A percentile compares a stretch with the other conserved stretches of the same genome.
phyloP scores from a whole-genome alignment of 1,140 invertebrate species.

The Gonioctena quinquepunctata region DNA sequence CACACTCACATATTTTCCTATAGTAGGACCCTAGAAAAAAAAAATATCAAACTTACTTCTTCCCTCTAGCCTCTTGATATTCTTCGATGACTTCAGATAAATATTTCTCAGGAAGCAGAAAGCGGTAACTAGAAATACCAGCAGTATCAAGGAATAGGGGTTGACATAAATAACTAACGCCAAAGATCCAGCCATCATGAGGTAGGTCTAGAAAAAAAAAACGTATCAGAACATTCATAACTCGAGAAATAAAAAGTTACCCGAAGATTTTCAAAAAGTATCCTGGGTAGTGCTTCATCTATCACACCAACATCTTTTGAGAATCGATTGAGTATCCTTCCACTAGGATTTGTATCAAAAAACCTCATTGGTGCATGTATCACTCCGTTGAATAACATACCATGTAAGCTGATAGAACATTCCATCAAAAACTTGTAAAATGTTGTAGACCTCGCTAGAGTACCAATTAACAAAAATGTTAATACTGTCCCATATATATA shows the following conservation, averaged over 20 bases:
- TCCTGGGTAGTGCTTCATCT: slow-evolving; percentile 67
- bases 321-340: slow-evolving; percentile 48
- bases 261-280: slow-evolving; percentile 67
- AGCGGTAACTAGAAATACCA: slow-evolving; percentile 60
- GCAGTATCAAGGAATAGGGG: slow-evolving; percentile 64
- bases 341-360: slow-evolving; percentile 82
- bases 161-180: slow-evolving; percentile 66
- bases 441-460: slow-evolving; percentile 56
- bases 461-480: slow-evolving; percentile 54
- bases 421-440: slow-evolving; percentile 70
- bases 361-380: slow-evolving; percentile 72
- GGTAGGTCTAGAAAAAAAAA: slow-evolving; percentile 58
- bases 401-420: slow-evolving; percentile 68
- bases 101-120: slow-evolving; percentile 63
- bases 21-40: too few species aligned
- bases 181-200: slow-evolving; percentile 56
- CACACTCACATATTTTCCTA: too few species aligned
- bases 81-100: slow-evolving; percentile 66
- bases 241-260: slow-evolving; percentile 39
- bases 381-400: slow-evolving; percentile 67
- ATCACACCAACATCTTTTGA: slow-evolving; percentile 61
- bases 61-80: slow-evolving; percentile 67
- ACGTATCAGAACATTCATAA: not conserved
- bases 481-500: slow-evolving; percentile 60
- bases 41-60: slow-evolving; percentile 58